Conservation (phyloP, 2,888 invertebrate genomes). For the Bimastos eiseni region DNA sequence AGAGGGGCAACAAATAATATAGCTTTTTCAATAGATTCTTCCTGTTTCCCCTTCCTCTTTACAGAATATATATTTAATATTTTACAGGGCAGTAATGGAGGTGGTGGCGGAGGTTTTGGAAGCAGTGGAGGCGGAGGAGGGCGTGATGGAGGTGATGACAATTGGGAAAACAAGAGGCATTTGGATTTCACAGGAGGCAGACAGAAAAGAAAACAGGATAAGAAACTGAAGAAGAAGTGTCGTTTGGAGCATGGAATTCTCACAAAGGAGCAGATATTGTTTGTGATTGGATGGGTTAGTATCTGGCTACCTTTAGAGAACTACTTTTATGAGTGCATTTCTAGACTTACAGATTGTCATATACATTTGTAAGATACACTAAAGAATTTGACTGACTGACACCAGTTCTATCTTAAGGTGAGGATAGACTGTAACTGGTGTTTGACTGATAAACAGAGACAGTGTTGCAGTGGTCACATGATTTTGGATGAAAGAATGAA, state of each 20-base stretch:
- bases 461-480: neutral
- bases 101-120: conserved; percentile 1
- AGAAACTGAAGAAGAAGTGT: conserved; percentile 20
- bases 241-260: conserved; percentile 23
- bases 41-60: neutral
- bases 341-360: neutral
- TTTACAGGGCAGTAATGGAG: conserved; percentile 1
- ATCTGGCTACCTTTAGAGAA: neutral
- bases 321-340: neutral
- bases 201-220: neutral
- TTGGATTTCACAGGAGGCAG: neutral
- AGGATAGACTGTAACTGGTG: neutral
- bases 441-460: neutral
- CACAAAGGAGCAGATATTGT: neutral
- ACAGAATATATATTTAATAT: neutral
- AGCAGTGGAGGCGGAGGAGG: neutral
- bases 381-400: neutral
- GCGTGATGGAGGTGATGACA: neutral
- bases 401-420: neutral
- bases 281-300: neutral
- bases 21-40: neutral
- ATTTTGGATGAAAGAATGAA: neutral
- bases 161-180: neutral
- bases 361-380: no score
- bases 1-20: neutral